Evolutionary conservation across 30 jellyfish, hydroid and myxozoan genomes (phyloP), one percentile per base, ranked within the genome.

Genomic region (Euphysa ruthae): DNA sequence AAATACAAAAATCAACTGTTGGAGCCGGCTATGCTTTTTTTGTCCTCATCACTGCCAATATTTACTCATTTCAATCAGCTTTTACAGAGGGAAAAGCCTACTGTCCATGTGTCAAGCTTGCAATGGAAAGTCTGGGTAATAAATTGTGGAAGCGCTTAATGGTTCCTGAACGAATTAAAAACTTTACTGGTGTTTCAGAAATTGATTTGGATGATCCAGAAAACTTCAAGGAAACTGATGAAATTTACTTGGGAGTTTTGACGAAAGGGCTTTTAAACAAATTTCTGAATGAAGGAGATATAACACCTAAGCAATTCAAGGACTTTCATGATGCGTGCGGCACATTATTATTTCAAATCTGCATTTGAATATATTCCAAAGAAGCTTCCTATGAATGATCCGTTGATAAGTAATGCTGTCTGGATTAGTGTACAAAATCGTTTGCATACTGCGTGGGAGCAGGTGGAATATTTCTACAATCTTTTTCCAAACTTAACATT

Each of bases 221-320:
- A n/a, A n/a, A n/a, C n/a, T n/a, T n/a, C n/a, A n/a, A n/a, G n/a
- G n/a, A n/a, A n/a, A 29, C 85, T 66, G 62, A 43, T 6, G 51
- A 77, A 4, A 70, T 69, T 3, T 55, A 3, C 58, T 64, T 77
- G 14, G 85, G 93, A 20, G 55, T 19, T 26, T n/a, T 52, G 54
- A 55, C 93, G 44, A 55, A 57, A 30, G 22, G 18, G 4, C 49
- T 14, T 4, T 31, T 76, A 23, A 35, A 15, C 2, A 27, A 14
- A 4, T 52, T 77, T 10, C 72, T 77, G 6, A 33, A 49, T 66
- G 81, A 77, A 3, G 93, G 93, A 18, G 79, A 22, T 51, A 77
- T 77, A 7, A 22, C 74, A 14, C 60, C 66, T 18, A 12, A 43
- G 15, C 55, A 76, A 22, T 76, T 4, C 51, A 32, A 65, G 8